These are phyloP conservation scores for Gymnogyps californianus DNA, from an alignment of 2,113 vertebrate species.

Conservation along the genomic window DNA sequence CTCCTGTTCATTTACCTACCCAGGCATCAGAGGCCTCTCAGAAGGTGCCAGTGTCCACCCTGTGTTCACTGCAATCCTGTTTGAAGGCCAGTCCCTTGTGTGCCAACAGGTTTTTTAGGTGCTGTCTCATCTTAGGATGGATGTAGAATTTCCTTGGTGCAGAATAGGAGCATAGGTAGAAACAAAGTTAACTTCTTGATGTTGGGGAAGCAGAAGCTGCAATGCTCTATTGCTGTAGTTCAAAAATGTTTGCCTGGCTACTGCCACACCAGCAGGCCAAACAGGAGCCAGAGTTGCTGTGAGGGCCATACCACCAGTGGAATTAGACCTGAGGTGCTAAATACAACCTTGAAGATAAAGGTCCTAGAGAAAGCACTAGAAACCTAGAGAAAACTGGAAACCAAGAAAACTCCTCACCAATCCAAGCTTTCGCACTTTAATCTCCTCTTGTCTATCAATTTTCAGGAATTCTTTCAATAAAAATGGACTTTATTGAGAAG, in stretches of 20 bases:
- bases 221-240: not conserved
- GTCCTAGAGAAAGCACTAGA: not conserved
- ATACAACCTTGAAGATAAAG: not conserved
- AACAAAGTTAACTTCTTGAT: not conserved
- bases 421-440: not conserved
- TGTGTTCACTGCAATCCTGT: rapidly evolving
- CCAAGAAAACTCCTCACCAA: not conserved
- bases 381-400: not conserved
- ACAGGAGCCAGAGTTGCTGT: not conserved
- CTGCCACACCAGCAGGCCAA: not conserved
- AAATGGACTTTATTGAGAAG: not conserved
- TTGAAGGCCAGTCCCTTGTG: not conserved
- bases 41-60: not conserved
- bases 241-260: not conserved
- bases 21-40: not conserved
- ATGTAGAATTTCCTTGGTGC: not conserved
- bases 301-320: not conserved
- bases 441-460: not conserved
- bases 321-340: not conserved
- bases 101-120: not conserved
- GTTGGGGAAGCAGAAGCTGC: not conserved
- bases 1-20: not conserved
- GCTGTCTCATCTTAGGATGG: not conserved
- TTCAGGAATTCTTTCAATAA: not conserved
- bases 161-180: not conserved